Evolutionary conservation across 1,140 invertebrate species (phyloP), one percentile per base, ranked within the genome.

Genomic region (Stenopsyche tienmushanensis): DNA sequence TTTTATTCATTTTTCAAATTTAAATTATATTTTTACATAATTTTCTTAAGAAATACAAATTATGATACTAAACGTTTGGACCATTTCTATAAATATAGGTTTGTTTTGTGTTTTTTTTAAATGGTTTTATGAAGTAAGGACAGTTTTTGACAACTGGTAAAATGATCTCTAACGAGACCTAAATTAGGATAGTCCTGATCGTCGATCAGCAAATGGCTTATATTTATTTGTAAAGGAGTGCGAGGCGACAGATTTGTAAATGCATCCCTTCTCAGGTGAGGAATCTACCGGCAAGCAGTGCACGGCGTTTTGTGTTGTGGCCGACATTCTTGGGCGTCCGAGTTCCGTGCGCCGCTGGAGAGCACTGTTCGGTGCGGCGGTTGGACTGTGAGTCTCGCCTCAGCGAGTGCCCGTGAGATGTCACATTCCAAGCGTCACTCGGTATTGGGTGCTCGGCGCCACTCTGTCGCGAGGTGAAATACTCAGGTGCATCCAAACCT

Each of bases 401-500:
- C 25, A 52, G 20, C 8, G 1, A 3, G 25, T 25, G 15, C n/a
- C 9, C 13, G 20, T n/a, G 34, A 1, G 44, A 9, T n/a, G 39
- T 65, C 63, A 62, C 67, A 62, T 21, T 64, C 63, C 62, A 44
- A 65, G 66, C 66, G 54, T 3, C 39, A 71, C 66, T 65, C 69
- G 72, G 67, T 72, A 70, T 69, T 70, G 70, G 71, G 73, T 73
- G 73, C 70, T 70, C 77, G 77, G 78, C 78, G 77, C 77, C 79
- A 76, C 72, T 73, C 71, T 76, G 79, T 75, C 79, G 78, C 77
- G 72, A 73, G 73, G 77, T 78, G 73, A 80, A 80, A 80, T 80
- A 80, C 78, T 80, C 79, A 80, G 79, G 79, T 80, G 78, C 79
- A 79, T 80, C 78, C 75, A 72, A 76, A 78, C 76, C 76, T 78